Base-by-base conservation (phyloP, 2,113 vertebrate genomes). In the Scytalopus superciliaris region DNA sequence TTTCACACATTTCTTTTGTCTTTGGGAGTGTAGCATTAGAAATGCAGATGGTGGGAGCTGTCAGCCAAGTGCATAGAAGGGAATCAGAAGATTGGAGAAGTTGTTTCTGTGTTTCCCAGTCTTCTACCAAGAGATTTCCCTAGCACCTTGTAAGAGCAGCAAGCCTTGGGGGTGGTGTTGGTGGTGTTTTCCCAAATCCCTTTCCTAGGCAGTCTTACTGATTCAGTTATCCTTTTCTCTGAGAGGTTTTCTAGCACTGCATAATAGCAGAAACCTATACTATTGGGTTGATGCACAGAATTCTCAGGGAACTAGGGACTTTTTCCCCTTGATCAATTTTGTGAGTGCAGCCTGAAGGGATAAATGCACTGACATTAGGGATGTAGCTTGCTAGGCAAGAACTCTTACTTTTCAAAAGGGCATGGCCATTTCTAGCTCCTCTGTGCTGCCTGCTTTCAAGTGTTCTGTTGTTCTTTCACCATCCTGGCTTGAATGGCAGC, bases 111-210 rank as follows among this genome's bases (percentile, higher is more conserved):
- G 33, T 74, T 74, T 60, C 2, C 1, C 7, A 35, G 12, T 44
- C 27, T 28, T 45, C 21, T 69, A 44, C 18, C 30, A 77, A 69
- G 33, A 37, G 21, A 18, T 70, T 88, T 53, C 50, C 22, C 28
- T 25, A 30, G 19, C 6, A 2, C 2, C 0, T 18, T 74, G 16
- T 31, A 19, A 80, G 25, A 53, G 12, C 28, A 42, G 52, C 0
- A 9, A 12, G 23, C 47, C 7, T 33, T 30, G n/a, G 50, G 7
- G 10, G 25, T 40, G 21, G 44, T 40, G 14, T 8, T 56, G 33
- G 55, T 81, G 66, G 76, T 68, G 49, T 72, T 0, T 1, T 45
- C 45, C 50, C 0, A 0, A 50, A 31, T 63, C 35, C 28, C 7
- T 64, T 39, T 19, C 49, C 30, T 18, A 31, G 50, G 24, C 21